Conservation (phyloP, 2,888 invertebrate genomes). For the Euplexia lucipara region DNA sequence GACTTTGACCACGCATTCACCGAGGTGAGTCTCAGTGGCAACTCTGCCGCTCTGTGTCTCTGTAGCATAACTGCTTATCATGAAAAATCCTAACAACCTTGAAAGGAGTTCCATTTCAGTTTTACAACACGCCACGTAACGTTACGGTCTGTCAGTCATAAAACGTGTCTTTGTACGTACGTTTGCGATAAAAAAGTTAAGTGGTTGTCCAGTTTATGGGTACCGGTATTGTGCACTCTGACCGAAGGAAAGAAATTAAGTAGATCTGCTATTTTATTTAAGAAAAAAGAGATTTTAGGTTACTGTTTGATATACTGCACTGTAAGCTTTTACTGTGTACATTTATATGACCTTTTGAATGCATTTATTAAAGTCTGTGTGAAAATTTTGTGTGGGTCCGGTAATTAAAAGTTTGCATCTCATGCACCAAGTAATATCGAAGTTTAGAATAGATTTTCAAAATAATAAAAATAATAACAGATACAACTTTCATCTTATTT, state of each 20-base stretch:
- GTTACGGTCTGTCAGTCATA: constrained; percentile 56
- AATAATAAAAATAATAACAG: no score
- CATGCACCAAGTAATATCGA: no score
- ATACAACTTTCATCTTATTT: no score
- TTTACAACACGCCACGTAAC: constrained; percentile 52
- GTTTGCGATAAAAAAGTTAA: constrained; percentile 61
- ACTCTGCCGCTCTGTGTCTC: no score
- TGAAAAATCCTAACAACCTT: constrained; percentile 28
- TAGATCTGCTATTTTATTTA: constrained; percentile 24
- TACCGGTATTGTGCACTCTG: constrained; percentile 49
- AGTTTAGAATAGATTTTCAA: no score
- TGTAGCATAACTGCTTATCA: constrained; percentile 31
- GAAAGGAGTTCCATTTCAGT: constrained; percentile 50
- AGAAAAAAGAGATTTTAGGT: neutral
- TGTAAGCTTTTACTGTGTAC: neutral
- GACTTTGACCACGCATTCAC: no score
- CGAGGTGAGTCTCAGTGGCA: no score
- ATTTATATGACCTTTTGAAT: neutral
- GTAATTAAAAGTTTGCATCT: no score
- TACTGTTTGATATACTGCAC: neutral
- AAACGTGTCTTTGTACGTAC: constrained; percentile 62
- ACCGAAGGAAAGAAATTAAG: constrained; percentile 45
- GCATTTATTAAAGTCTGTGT: no score
- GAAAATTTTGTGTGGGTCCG: no score
- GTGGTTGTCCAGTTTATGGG: constrained; percentile 64